A percentile compares a stretch with the other conserved stretches of the same genome.
These are phyloP conservation scores for Timema podura DNA, from an alignment of 2,888 invertebrate species.

Conservation along the genomic window DNA sequence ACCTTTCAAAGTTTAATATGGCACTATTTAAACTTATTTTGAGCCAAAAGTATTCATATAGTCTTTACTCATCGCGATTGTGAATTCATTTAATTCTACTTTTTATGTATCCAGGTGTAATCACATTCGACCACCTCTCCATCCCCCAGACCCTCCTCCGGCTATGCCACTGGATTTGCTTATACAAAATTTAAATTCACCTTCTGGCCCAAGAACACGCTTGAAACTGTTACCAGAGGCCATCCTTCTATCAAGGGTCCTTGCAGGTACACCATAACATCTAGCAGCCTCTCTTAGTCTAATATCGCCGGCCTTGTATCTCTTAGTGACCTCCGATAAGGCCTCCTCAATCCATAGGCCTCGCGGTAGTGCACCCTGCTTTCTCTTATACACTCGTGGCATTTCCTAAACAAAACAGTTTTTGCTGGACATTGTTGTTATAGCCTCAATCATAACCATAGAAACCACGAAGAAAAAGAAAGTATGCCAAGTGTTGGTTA, in stretches of 20 bases:
- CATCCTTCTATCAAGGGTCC: background rate
- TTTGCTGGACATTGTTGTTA: too few species aligned
- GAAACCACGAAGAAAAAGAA: too few species aligned
- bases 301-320: conserved; percentile 1
- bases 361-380: background rate
- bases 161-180: too few species aligned
- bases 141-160: too few species aligned
- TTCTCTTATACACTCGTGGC: conserved; percentile 2
- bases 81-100: too few species aligned
- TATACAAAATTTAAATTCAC: background rate
- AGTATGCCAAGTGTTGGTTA: background rate
- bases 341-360: conserved; percentile 5
- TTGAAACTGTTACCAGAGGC: background rate
- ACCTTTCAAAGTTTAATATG: too few species aligned
- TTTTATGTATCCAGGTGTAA: too few species aligned
- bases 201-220: conserved; percentile 1
- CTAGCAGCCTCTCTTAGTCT: conserved; percentile 2
- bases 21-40: too few species aligned
- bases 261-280: conserved; percentile 10
- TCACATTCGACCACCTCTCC: too few species aligned
- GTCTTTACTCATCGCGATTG: too few species aligned
- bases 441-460: too few species aligned
- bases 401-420: background rate
- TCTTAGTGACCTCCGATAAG: background rate
- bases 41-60: too few species aligned